These are phyloP conservation scores for Sternotherus odoratus DNA, from an alignment of 2,797 vertebrate genomes.

Conservation along the genomic window DNA sequence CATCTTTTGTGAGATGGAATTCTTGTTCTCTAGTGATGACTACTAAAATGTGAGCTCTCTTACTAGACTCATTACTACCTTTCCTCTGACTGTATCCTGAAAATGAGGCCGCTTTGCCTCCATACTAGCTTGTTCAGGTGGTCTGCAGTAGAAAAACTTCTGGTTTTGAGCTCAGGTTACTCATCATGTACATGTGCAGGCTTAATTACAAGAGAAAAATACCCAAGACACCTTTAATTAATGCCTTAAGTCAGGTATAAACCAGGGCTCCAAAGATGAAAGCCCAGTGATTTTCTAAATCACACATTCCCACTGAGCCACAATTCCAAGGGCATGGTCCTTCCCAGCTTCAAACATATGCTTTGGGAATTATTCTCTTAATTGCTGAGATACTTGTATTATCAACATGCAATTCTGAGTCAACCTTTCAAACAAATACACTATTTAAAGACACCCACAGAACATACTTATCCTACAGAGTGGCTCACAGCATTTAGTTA, in stretches of 20 bases:
- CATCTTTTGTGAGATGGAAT: background rate
- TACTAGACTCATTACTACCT: background rate
- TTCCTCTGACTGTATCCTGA: background rate
- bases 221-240: conserved; percentile 60
- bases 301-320: conserved; percentile 40
- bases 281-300: conserved; percentile 53
- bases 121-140: background rate
- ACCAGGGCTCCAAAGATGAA: conserved; percentile 51
- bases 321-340: conserved; percentile 33
- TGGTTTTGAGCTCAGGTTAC: conserved; percentile 25
- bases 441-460: no score
- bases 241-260: conserved; percentile 48
- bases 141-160: background rate
- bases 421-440: no score
- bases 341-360: background rate
- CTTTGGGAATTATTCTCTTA: conserved; percentile 31
- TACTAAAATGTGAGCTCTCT: background rate
- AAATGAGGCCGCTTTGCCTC: background rate
- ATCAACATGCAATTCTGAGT: no score
- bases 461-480: no score
- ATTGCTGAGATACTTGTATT: conserved; percentile 17
- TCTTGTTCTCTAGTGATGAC: background rate
- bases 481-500: no score
- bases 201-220: conserved; percentile 59
- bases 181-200: background rate